Evolutionary conservation across 2,797 vertebrate genomes (phyloP).

Genomic region (Chaenodraco wilsoni): DNA sequence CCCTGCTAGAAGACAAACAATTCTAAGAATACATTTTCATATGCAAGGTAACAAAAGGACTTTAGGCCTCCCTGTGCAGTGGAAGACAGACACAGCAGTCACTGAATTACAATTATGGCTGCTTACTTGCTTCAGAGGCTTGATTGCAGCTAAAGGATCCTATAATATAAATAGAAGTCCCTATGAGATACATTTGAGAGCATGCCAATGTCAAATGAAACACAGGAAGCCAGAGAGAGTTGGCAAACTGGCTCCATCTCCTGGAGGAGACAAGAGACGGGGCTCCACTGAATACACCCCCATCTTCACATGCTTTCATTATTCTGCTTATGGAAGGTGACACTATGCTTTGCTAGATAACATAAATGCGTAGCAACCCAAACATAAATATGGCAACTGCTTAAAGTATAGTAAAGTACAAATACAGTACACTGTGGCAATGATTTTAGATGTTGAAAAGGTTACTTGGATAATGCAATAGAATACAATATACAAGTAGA

Average conservation of each 20-base stretch:
- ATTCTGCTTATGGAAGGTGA: background rate
- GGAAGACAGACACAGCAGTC: background rate
- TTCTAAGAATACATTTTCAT: background rate
- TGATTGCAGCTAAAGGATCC: constrained; percentile 47
- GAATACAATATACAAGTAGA: background rate
- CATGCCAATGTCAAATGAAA: constrained; percentile 56
- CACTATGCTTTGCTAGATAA: background rate
- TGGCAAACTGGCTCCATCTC: constrained; percentile 64
- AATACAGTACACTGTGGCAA: background rate
- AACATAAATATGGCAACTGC: background rate
- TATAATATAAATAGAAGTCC: constrained; percentile 36
- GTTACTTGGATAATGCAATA: background rate
- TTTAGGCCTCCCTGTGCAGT: background rate
- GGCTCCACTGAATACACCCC: constrained; percentile 19
- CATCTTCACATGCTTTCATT: constrained; percentile 17
- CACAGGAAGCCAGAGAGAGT: constrained; percentile 27
- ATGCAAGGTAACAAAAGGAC: background rate
- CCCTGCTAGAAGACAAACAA: background rate
- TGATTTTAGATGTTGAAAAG: background rate
- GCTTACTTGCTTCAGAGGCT: constrained; percentile 23
- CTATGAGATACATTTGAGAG: constrained; percentile 34
- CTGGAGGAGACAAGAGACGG: constrained; percentile 49
- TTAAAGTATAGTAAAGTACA: background rate
- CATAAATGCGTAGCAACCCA: background rate
- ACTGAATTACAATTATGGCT: constrained; percentile 36